Evolutionary conservation across 2,888 invertebrate genomes (phyloP), one percentile per base, ranked within the genome.

Genomic region (Tipula confusa): DNA sequence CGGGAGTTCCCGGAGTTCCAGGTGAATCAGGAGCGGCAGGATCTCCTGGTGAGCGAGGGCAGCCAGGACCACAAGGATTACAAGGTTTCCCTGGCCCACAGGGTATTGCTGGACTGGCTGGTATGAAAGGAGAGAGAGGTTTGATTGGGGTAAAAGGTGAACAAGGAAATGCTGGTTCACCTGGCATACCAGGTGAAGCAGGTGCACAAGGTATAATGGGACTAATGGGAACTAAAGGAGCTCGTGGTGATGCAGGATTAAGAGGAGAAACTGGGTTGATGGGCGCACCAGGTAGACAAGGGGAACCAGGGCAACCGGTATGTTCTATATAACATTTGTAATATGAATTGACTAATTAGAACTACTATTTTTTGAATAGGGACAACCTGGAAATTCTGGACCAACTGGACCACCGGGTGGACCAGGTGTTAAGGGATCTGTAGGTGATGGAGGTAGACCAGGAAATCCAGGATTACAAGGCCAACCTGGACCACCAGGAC

Each of bases 251-350:
- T 88, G 90, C 93, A 79, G 96, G 96, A 6, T 88, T 91, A n/a
- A 92, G 95, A 88, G 96, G 96, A 83, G 95, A 95, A 86, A 87
- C 91, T 36, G 96, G 96, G 28, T 90, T 93, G 83, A 92, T 92
- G 89, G 96, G 96, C n/a, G 91, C 94, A 29, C 94, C 94, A 7
- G 96, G 96, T 84, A 89, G 95, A 85, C 94, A 94, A 1, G 96
- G 96, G 87, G 93, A 94, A 87, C 89, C 93, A 83, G 96, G 96
- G 85, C 91, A 92, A 84, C 90, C 92, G 84, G 95, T 95, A 90
- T 90, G 89, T 88, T 38, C 29, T 29, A 13, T 5, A 29, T n/a
- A 79, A 43, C 79, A 82, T 29, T n/a, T n/a, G n/a, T n/a, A n/a
- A n/a, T n/a, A n/a, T n/a, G n/a, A n/a, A n/a, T n/a, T n/a, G n/a